Evolutionary conservation across 2,888 invertebrate genomes (phyloP), one percentile per base, ranked within the genome.

Genomic region (Lithophane leautieri): DNA sequence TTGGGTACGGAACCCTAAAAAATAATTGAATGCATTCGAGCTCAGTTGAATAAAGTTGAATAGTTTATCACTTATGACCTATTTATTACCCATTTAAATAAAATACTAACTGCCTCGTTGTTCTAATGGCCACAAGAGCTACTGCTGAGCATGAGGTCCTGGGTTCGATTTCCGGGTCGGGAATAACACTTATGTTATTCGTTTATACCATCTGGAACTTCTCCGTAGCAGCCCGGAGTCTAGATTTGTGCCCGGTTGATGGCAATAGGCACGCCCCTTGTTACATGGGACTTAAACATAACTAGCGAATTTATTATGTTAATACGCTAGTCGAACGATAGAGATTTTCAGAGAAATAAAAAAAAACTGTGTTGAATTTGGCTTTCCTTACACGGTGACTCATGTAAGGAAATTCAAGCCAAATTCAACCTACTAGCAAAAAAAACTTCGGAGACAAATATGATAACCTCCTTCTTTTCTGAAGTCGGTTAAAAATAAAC

Each of bases 401-500:
- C 42, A 42, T 42, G 1, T 9, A 42, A 14, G 11, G 25, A 25
- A 40, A 65, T 22, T 25, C 9, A 16, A 28, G 22, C 1, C 22
- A 16, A 66, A 16, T 16, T n/a, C 3, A 34, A 67, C n/a, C 0
- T n/a, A n/a, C 16, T 11, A 28, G 19, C 0, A 7, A 65, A 16
- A 16, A 50, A 50, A 66, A 16, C 4, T 6, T n/a, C 19, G 1
- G n/a, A 52, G 67, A 0, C 3, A 40, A 62, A 62, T 44, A 62
- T 63, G 34, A n/a, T 1, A 65, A 40, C 34, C 22, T 63, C 62
- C 12, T 28, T 70, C 19, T 47, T 42, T 34, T 19, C n/a, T 25
- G 2, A 44, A 65, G 25, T 65, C 34, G 22, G 58, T 65, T 71
- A 44, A 61, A 60, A 74, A 42, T 22, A 42, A 19, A 71, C 56